Evolutionary conservation across 1,140 invertebrate genomes (phyloP).

Genomic region (Trachelipus rathkii): DNA sequence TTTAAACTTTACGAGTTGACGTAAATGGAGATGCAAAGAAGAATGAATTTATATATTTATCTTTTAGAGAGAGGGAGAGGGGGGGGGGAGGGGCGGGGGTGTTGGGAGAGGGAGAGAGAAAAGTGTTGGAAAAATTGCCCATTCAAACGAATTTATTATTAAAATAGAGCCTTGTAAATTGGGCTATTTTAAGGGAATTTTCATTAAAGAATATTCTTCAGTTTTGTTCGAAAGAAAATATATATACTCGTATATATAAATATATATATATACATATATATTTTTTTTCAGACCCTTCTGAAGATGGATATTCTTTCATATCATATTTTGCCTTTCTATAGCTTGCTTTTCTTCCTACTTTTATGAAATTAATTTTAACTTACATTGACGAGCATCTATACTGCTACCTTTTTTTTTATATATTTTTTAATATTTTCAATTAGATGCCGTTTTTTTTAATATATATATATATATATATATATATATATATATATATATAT

Average conservation of each 20-base stretch:
- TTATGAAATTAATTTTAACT: conserved; percentile 13
- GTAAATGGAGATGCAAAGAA: not conserved
- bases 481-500: too few relatives aligned
- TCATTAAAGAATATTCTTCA: not conserved
- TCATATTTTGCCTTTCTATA: not conserved
- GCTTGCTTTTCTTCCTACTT: not conserved
- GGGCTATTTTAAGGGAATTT: not conserved
- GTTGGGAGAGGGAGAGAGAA: too few relatives aligned
- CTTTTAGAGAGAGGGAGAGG: too few relatives aligned
- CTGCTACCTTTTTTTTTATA: not conserved
- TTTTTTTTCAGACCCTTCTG: too few relatives aligned
- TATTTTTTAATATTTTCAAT: too few relatives aligned
- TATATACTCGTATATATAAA: too few relatives aligned
- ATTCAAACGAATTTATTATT: conserved; percentile 8
- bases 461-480: too few relatives aligned
- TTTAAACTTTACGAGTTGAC: conserved; percentile 1
- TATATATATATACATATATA: too few relatives aligned
- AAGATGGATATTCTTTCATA: too few relatives aligned
- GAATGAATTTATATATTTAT: not conserved
- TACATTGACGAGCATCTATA: not conserved
- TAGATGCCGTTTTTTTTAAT: too few relatives aligned
- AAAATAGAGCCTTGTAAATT: not conserved
- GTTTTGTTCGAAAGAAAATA: too few relatives aligned
- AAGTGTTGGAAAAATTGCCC: not conserved
- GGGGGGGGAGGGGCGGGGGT: too few relatives aligned